Evolutionary conservation across 2,113 vertebrate genomes (phyloP).

Genomic region (Strix uralensis): DNA sequence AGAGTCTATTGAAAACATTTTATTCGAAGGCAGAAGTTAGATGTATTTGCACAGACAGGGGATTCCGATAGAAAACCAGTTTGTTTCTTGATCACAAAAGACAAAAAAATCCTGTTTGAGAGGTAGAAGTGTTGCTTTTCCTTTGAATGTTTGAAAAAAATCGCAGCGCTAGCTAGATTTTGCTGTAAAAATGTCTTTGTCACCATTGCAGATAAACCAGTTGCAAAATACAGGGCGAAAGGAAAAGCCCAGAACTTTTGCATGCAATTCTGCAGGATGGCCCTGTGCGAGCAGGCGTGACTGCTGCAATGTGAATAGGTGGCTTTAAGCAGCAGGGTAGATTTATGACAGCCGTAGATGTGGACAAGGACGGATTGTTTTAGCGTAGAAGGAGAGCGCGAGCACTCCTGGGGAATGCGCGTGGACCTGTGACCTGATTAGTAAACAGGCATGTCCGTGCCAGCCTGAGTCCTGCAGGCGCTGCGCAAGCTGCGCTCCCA

Average conservation of each 20-base stretch:
- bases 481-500: fast-evolving
- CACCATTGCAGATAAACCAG: not conserved
- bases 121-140: not conserved
- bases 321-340: not conserved
- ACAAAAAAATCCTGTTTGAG: not conserved
- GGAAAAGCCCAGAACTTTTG: not conserved
- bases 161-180: not conserved
- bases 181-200: not conserved
- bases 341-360: not conserved
- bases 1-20: not conserved
- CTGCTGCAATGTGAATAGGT: not conserved
- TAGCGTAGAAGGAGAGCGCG: not conserved
- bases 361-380: conserved; percentile 5
- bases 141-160: not conserved
- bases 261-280: not conserved
- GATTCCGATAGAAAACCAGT: not conserved
- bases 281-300: not conserved
- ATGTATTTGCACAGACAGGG: not conserved
- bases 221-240: not conserved
- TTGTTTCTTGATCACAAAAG: not conserved
- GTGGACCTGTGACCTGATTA: conserved; percentile 22
- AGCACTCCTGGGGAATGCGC: not conserved
- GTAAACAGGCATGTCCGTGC: not conserved
- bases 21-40: not conserved
- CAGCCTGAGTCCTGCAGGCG: not conserved